These are phyloP conservation scores for Bugula neritina DNA, from an alignment of 2,888 invertebrate species.

Conservation along the genomic window DNA sequence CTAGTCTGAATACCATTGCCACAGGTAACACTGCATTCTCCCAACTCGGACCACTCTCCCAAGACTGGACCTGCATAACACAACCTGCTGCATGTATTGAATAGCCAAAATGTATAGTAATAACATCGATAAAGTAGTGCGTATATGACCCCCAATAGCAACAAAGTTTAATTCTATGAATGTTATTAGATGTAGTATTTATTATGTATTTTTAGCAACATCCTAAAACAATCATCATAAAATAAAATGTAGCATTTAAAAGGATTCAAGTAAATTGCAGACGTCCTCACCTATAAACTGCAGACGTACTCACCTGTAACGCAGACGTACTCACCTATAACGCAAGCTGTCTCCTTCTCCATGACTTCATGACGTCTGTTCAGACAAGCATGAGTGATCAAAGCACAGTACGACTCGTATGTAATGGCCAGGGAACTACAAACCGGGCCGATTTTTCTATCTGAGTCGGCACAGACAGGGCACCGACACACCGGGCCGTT, in stretches of 20 bases:
- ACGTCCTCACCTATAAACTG: too few species aligned
- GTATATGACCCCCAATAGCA: too few species aligned
- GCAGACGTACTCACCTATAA: background rate
- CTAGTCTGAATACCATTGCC: background rate
- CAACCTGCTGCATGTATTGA: too few species aligned
- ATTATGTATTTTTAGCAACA: too few species aligned
- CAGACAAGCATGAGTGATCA: background rate
- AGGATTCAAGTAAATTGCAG: too few species aligned
- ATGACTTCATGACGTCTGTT: background rate
- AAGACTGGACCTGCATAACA: background rate
- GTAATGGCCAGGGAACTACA: background rate
- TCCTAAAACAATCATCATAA: too few species aligned
- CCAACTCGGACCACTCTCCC: background rate
- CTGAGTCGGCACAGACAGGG: background rate
- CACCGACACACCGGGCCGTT: background rate
- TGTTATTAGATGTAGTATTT: too few species aligned
- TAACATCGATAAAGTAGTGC: too few species aligned
- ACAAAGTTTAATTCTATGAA: too few species aligned
- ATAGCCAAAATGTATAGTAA: too few species aligned
- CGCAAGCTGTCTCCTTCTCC: background rate
- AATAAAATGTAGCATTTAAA: too few species aligned
- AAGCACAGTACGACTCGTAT: background rate
- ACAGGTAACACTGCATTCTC: background rate
- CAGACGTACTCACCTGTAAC: too few species aligned
- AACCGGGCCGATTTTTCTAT: background rate